These are phyloP conservation scores for Sebastes kiyomatsui DNA, from an alignment of 2,797 vertebrate genomes.

Conservation along the genomic window DNA sequence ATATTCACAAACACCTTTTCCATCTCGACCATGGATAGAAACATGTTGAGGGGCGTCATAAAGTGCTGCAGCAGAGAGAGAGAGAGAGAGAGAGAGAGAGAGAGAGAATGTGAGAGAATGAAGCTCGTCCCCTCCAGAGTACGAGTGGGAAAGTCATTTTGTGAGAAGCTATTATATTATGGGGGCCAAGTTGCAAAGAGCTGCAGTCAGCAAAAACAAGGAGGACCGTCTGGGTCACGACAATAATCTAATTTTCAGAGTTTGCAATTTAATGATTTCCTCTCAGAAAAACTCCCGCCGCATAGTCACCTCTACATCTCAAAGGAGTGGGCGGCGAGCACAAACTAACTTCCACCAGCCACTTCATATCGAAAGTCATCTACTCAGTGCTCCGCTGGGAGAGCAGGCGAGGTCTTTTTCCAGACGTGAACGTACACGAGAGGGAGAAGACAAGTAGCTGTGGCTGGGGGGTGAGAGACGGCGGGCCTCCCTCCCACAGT, in stretches of 20 bases:
- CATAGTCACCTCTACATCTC: conserved; percentile 58
- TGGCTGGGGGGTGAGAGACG: neutral
- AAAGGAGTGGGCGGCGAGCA: conserved; percentile 41
- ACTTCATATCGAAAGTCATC: conserved; percentile 70
- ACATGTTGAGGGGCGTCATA: conserved; percentile 92
- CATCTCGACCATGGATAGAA: conserved; percentile 87
- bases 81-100: conserved; percentile 13
- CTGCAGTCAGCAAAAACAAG: conserved; percentile 71
- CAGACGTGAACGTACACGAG: conserved; percentile 30
- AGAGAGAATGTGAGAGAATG: conserved; percentile 19
- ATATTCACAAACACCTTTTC: conserved; percentile 96
- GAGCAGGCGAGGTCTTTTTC: conserved; percentile 56
- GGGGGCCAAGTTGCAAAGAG: conserved; percentile 50
- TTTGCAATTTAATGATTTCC: conserved; percentile 76
- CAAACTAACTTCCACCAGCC: conserved; percentile 65
- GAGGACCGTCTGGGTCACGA: conserved; percentile 57
- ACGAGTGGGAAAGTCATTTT: conserved; percentile 63
- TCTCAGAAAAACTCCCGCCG: conserved; percentile 41
- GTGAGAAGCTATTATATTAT: conserved; percentile 52
- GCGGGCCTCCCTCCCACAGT: conserved; percentile 4
- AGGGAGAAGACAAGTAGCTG: conserved; percentile 49
- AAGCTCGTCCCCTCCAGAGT: conserved; percentile 36
- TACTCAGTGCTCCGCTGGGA: conserved; percentile 61
- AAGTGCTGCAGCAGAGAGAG: conserved; percentile 86
- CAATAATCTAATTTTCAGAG: conserved; percentile 77